A percentile compares a stretch with the other conserved stretches of the same genome.
Conservation (phyloP, 2,888 invertebrate genomes). For the Acleris emargana region DNA sequence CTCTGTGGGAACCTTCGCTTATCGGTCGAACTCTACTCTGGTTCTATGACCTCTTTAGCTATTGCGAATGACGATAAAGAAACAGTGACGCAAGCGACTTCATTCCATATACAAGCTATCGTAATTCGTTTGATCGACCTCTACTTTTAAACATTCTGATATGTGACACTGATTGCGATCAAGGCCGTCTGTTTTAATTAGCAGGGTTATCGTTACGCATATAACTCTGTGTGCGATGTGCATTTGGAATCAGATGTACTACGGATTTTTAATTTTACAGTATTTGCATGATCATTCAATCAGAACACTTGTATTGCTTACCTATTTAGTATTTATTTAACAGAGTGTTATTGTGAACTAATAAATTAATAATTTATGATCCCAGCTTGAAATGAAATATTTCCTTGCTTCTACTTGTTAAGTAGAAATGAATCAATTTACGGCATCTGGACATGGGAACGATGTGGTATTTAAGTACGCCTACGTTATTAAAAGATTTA, state of each 20-base stretch:
- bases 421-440: constrained; percentile 8
- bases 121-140: constrained; percentile 20
- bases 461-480: constrained; percentile 20
- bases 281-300: too few relatives aligned
- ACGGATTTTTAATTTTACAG: too few relatives aligned
- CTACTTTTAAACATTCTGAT: constrained; percentile 1
- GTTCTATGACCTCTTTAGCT: constrained; percentile 67
- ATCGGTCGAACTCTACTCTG: constrained; percentile 54
- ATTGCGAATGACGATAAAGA: constrained; percentile 17
- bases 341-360: too few relatives aligned
- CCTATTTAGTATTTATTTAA: too few relatives aligned
- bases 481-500: constrained; percentile 23
- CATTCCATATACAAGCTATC: constrained; percentile 1
- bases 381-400: background rate
- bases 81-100: constrained; percentile 5
- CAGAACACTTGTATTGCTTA: too few relatives aligned
- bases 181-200: constrained; percentile 9
- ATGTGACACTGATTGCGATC: constrained; percentile 30
- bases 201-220: background rate
- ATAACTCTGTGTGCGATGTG: background rate
- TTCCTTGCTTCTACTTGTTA: background rate
- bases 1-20: constrained; percentile 51
- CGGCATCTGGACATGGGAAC: constrained; percentile 10
- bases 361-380: constrained; percentile 3
- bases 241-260: background rate